phyloP scores from a whole-genome alignment of 2,888 invertebrate species.

The Adelphocoris suturalis region DNA sequence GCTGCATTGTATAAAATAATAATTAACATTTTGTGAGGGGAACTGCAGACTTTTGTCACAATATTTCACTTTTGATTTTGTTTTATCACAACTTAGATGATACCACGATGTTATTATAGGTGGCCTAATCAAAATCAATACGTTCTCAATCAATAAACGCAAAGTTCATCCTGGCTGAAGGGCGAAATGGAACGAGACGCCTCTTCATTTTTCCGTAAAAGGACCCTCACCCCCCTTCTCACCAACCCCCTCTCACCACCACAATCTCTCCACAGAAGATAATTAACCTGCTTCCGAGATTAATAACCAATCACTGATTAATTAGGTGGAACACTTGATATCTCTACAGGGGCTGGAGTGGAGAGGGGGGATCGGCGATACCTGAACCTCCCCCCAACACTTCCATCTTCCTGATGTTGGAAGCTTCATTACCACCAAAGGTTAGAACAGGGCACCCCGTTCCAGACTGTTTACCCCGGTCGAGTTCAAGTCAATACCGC shows the following conservation, averaged over 20 bases:
- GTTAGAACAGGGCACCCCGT: neutral
- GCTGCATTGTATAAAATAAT: no score
- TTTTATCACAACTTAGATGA: no score
- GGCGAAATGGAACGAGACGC: slow-evolving; percentile 19
- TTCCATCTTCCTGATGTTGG: slow-evolving; percentile 24
- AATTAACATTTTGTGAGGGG: no score
- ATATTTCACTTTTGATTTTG: no score
- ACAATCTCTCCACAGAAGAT: slow-evolving; percentile 45
- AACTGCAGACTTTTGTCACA: no score
- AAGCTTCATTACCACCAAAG: slow-evolving; percentile 30
- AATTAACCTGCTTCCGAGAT: slow-evolving; percentile 69
- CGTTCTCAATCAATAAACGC: neutral
- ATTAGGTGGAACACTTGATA: slow-evolving; percentile 70
- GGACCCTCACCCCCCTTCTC: slow-evolving; percentile 7
- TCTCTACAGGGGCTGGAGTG: slow-evolving; percentile 4
- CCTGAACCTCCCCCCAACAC: slow-evolving; percentile 46
- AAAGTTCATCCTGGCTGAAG: neutral
- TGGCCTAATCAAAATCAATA: neutral
- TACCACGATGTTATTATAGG: no score
- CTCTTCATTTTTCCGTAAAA: slow-evolving; percentile 66
- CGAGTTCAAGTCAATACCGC: neutral
- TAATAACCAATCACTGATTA: slow-evolving; percentile 70
- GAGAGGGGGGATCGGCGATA: slow-evolving; percentile 34
- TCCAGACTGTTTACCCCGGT: neutral
- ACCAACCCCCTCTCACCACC: neutral